phyloP scores from a whole-genome alignment of 2,888 invertebrate genomes.

The Chymomyza fuscimana region DNA sequence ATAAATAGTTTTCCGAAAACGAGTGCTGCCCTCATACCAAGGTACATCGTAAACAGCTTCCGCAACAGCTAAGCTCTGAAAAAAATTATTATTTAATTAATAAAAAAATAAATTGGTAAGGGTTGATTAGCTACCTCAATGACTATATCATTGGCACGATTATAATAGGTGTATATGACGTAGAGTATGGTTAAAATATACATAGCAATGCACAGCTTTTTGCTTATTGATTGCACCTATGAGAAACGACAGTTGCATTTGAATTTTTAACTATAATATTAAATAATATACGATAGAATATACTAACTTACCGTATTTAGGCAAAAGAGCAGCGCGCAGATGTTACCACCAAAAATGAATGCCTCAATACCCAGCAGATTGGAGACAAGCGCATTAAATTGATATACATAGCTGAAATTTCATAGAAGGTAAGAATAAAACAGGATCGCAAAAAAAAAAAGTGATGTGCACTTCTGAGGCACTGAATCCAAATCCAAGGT shows the following conservation, averaged over 20 bases:
- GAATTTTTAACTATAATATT: neutral
- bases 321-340: slow-evolving; percentile 73
- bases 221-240: slow-evolving; percentile 53
- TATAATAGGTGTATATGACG: slow-evolving; percentile 76
- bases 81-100: too few relatives aligned
- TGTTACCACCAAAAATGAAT: slow-evolving; percentile 66
- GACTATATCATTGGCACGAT: slow-evolving; percentile 75
- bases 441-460: too few relatives aligned
- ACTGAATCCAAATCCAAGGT: too few relatives aligned
- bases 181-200: slow-evolving; percentile 75
- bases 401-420: slow-evolving; percentile 62
- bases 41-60: too few relatives aligned
- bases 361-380: slow-evolving; percentile 71
- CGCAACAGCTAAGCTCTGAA: too few relatives aligned
- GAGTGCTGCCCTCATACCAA: too few relatives aligned
- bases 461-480: too few relatives aligned
- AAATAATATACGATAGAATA: neutral
- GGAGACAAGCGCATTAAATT: slow-evolving; percentile 70
- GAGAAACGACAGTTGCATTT: neutral
- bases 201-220: slow-evolving; percentile 67
- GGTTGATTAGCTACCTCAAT: slow-evolving; percentile 58
- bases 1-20: too few relatives aligned
- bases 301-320: slow-evolving; percentile 69
- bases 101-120: slow-evolving; percentile 4
- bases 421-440: too few relatives aligned